A percentile compares a stretch with the other conserved stretches of the same genome.
These are phyloP conservation scores for Apotomis turbidana DNA, from an alignment of 2,888 invertebrate genomes.

Conservation along the genomic window DNA sequence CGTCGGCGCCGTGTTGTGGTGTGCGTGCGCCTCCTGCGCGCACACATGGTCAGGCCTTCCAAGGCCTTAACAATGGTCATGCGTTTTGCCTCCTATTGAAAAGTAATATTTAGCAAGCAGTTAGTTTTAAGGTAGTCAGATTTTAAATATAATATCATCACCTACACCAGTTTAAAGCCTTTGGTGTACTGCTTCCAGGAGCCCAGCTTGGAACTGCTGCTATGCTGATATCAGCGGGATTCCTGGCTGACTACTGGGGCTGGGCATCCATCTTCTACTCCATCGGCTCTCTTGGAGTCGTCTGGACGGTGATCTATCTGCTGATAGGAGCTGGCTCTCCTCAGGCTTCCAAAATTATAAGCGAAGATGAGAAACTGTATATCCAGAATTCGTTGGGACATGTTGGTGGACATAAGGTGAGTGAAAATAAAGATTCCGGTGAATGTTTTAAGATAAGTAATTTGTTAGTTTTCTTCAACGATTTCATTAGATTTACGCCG, in stretches of 20 bases:
- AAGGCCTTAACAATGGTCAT: no score
- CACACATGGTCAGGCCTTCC: no score
- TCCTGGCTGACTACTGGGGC: constrained; percentile 83
- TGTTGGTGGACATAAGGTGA: constrained; percentile 50
- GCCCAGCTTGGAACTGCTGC: constrained; percentile 88
- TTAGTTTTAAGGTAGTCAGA: no score
- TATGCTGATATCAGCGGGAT: constrained; percentile 85
- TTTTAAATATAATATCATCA: no score
- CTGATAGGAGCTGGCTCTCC: constrained; percentile 85
- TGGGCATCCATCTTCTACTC: constrained; percentile 89
- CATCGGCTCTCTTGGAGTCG: constrained; percentile 81
- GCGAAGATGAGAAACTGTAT: constrained; percentile 83
- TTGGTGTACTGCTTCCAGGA: constrained; percentile 61
- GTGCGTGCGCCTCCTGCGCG: no score
- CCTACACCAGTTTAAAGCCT: no score
- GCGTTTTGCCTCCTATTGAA: no score
- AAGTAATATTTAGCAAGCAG: no score
- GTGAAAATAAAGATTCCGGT: background rate
- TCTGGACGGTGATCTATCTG: constrained; percentile 82
- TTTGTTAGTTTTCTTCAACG: no score
- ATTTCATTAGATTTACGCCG: no score
- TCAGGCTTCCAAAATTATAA: constrained; percentile 75
- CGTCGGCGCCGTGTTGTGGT: no score
- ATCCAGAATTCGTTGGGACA: constrained; percentile 75
- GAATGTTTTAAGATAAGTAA: no score